phyloP scores from a whole-genome alignment of 2,888 invertebrate genomes.

The Toxonevra muliebris region DNA sequence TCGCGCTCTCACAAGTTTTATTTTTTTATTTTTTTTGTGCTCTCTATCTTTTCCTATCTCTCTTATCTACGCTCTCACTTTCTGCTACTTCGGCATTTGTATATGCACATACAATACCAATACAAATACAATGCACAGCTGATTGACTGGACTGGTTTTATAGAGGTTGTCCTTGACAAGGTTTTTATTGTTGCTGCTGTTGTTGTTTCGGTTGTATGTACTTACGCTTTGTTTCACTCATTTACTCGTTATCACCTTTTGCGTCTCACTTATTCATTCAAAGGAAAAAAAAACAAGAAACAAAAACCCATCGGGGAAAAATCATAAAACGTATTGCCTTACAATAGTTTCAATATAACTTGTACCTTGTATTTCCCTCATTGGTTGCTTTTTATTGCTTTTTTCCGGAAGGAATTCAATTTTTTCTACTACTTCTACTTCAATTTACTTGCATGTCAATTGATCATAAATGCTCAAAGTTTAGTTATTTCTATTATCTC shows the following conservation, averaged over 20 bases:
- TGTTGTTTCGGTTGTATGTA: background rate
- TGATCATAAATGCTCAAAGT: background rate
- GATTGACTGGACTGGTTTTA: conserved; percentile 26
- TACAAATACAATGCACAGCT: conserved; percentile 32
- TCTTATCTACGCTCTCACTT: background rate
- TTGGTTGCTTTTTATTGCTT: too few relatives aligned
- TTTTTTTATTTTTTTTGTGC: too few relatives aligned
- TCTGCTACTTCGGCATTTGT: background rate
- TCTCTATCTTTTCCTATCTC: background rate
- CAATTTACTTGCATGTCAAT: background rate
- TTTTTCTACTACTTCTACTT: too few relatives aligned
- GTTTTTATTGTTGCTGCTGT: conserved; percentile 22
- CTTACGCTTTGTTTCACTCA: background rate
- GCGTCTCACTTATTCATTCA: background rate
- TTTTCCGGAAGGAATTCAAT: too few relatives aligned
- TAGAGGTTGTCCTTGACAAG: conserved; percentile 40
- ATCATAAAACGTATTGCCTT: background rate
- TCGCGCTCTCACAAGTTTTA: background rate
- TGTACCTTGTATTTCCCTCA: too few relatives aligned
- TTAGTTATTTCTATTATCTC: too few relatives aligned
- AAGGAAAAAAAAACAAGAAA: background rate
- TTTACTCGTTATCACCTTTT: background rate
- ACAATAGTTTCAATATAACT: too few relatives aligned
- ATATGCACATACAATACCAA: background rate
- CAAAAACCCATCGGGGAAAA: background rate